Percentiles rank a stretch among this genome's conserved stretches.
phyloP scores from a whole-genome alignment of 2,113 vertebrate species.

The Calonectris borealis region DNA sequence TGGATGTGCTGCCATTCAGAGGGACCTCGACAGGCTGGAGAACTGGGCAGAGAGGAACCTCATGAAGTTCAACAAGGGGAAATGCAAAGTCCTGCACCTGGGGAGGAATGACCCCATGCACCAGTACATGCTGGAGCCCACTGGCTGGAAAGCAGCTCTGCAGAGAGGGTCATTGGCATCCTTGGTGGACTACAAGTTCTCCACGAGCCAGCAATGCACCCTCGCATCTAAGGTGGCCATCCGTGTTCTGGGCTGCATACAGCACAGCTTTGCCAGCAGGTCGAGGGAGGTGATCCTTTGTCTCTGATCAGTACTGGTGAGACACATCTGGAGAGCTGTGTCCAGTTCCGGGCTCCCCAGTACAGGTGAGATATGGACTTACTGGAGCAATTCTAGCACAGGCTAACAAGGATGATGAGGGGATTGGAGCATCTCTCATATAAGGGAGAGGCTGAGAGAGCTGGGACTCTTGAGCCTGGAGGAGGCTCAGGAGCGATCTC shows the following conservation, averaged over 20 bases:
- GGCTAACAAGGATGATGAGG: neutral
- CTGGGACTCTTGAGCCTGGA: no score
- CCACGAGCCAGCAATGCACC: neutral
- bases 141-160: neutral
- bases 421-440: neutral
- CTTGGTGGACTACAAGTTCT: neutral
- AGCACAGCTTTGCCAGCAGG: neutral
- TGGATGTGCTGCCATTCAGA: no score
- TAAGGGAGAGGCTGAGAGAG: no score
- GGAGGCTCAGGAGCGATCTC: no score
- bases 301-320: neutral
- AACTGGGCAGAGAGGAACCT: no score
- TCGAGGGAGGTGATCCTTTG: neutral
- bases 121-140: neutral
- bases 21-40: no score
- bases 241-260: neutral
- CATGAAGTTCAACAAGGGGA: neutral
- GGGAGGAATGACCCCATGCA: neutral
- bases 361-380: neutral
- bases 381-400: neutral
- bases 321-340: neutral
- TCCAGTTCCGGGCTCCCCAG: no score
- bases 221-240: neutral
- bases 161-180: neutral
- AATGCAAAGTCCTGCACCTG: neutral